Percentiles rank a stretch among this genome's conserved stretches.
phyloP scores from a whole-genome alignment of 1,140 invertebrate genomes.

The Lamellibrachia luymesi region DNA sequence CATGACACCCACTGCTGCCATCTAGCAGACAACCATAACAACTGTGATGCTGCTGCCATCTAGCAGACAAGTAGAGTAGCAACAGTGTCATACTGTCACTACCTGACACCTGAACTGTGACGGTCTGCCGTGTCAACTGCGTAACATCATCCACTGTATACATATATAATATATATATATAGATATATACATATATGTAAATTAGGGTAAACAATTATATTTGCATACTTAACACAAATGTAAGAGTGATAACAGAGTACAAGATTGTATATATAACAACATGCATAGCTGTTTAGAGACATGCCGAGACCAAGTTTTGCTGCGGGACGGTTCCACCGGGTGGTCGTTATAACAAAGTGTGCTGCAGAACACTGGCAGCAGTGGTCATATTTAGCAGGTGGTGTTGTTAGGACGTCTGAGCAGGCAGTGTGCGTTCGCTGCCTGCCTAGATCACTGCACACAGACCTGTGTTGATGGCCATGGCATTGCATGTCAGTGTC shows the following conservation, averaged over 20 bases:
- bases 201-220: slow-evolving; percentile 6
- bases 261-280: neutral
- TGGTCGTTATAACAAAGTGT: neutral
- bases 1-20: neutral
- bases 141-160: neutral
- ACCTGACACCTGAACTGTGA: neutral
- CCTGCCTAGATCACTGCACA: neutral
- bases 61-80: neutral
- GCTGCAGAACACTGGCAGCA: neutral
- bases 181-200: neutral
- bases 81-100: neutral
- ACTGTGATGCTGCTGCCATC: neutral
- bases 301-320: neutral
- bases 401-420: neutral
- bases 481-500: neutral
- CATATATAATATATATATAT: neutral
- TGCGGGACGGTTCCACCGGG: neutral
- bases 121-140: neutral
- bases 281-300: neutral
- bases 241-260: neutral
- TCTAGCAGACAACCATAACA: neutral
- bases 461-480: neutral
- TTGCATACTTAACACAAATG: neutral
- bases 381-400: neutral
- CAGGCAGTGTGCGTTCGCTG: neutral